Percentiles rank a stretch among this genome's conserved stretches.
Conservation (phyloP, 2,113 vertebrate species). For the Nycticryphes semicollaris region DNA sequence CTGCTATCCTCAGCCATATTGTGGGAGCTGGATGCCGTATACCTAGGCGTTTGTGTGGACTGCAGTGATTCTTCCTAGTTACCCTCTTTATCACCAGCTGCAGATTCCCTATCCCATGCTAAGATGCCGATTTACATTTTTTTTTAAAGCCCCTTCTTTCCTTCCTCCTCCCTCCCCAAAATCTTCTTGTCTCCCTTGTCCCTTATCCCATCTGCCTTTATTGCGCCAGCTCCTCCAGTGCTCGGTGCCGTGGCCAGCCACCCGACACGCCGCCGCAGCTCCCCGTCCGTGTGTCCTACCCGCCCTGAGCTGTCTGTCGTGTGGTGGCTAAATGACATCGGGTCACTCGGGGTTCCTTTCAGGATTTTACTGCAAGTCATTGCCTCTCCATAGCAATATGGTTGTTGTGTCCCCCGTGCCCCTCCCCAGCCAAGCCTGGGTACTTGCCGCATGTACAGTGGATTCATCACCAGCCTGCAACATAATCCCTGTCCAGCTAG, state of each 20-base stretch:
- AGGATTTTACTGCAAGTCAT: conserved; percentile 20
- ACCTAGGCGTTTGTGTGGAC: background rate
- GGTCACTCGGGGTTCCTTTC: background rate
- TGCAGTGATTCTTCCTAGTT: conserved; percentile 8
- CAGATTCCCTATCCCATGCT: background rate
- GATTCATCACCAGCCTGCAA: background rate
- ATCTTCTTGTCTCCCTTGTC: background rate
- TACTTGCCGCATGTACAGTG: background rate
- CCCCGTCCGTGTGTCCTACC: background rate
- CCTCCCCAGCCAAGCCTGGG: background rate
- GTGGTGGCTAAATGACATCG: background rate
- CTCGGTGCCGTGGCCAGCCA: rapidly evolving
- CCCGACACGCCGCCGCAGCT: background rate
- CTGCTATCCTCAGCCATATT: conserved; percentile 29
- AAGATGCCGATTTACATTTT: background rate
- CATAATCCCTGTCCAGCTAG: background rate
- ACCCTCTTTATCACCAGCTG: background rate
- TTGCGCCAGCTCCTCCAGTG: background rate
- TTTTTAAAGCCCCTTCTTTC: background rate
- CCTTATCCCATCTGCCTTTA: background rate
- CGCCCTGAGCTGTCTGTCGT: rapidly evolving
- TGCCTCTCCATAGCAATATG: background rate
- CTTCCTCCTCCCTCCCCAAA: background rate
- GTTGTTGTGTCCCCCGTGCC: background rate
- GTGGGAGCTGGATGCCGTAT: background rate